These are phyloP conservation scores for Copidosoma floridanum DNA, from an alignment of 1,140 invertebrate genomes.

Conservation along the genomic window DNA sequence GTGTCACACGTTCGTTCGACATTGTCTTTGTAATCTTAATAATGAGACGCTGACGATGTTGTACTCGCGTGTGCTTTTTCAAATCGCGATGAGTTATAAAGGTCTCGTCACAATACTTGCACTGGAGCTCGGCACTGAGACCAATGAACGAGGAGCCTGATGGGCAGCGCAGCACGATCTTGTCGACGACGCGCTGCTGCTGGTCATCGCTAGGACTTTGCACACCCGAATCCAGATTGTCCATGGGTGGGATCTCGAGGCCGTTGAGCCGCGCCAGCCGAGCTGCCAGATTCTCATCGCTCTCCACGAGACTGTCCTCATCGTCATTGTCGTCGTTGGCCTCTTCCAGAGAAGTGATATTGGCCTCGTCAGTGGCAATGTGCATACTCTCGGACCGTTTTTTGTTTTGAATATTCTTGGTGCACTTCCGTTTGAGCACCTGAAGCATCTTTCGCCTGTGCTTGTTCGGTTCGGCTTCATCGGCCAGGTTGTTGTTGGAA, in stretches of 20 bases:
- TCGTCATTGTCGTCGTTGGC: too few relatives aligned
- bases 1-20: conserved; percentile 7
- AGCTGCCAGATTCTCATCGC: conserved; percentile 4
- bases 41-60: conserved; percentile 19
- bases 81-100: conserved; percentile 1
- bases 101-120: neutral
- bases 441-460: too few relatives aligned
- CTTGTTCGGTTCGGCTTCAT: too few relatives aligned
- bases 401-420: too few relatives aligned
- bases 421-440: too few relatives aligned
- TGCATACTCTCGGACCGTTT: too few relatives aligned
- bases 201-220: neutral
- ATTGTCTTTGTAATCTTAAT: conserved; percentile 20
- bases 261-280: neutral
- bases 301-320: neutral
- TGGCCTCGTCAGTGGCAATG: too few relatives aligned
- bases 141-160: neutral
- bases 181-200: neutral
- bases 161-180: neutral
- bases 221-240: neutral
- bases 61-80: neutral
- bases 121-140: neutral
- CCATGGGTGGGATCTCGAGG: neutral
- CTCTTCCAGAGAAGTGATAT: too few relatives aligned
- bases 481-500: too few relatives aligned